These are phyloP conservation scores for Ifrita kowaldi DNA, from an alignment of 2,113 vertebrate species.

Conservation along the genomic window DNA sequence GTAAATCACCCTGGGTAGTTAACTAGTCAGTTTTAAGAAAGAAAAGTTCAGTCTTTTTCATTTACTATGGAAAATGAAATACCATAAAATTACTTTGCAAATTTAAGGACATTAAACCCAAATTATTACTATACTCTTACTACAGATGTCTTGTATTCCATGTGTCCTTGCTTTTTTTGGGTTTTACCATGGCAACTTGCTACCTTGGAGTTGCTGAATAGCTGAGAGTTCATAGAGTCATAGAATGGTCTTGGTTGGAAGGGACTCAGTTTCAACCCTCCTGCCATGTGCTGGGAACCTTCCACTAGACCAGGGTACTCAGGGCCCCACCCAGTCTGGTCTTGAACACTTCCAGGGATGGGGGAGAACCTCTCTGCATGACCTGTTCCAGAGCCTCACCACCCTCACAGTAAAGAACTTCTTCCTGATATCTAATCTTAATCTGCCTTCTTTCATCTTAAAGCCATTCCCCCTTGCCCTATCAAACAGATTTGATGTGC, in stretches of 20 bases:
- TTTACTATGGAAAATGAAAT: background rate
- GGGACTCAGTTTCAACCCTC: background rate
- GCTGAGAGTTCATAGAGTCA: background rate
- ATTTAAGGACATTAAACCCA: background rate
- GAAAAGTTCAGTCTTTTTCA: background rate
- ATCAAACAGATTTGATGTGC: background rate
- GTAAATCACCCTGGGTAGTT: background rate
- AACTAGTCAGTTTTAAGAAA: background rate
- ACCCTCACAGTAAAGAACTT: background rate
- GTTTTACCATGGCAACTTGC: background rate
- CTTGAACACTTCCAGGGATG: background rate
- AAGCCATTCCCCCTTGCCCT: background rate
- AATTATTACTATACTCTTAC: background rate
- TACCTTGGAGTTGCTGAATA: background rate
- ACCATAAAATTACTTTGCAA: background rate
- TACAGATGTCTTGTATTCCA: background rate
- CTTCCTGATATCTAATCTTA: background rate
- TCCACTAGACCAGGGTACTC: background rate
- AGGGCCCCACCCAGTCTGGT: background rate
- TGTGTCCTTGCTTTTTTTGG: background rate
- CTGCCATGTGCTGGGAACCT: background rate
- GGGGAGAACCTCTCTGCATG: background rate
- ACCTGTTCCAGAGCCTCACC: background rate
- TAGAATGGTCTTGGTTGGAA: background rate
- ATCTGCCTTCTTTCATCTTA: background rate